phyloP scores from a whole-genome alignment of 1,140 invertebrate species.

The Cotesia typhae region DNA sequence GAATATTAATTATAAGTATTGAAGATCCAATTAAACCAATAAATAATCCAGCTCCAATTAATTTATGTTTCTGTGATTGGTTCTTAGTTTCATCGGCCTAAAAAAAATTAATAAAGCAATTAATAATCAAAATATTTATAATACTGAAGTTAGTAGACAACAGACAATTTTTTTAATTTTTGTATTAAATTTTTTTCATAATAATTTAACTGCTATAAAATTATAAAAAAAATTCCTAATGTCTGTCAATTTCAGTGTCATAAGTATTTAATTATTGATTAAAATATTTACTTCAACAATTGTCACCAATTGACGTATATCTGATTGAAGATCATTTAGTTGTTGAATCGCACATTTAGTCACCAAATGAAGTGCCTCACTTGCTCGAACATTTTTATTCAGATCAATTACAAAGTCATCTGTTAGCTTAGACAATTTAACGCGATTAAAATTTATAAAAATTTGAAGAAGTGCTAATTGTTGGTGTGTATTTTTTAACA shows the following conservation, averaged over 20 bases:
- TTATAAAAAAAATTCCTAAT: background rate
- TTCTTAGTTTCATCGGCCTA: constrained; percentile 16
- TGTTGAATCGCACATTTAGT: constrained; percentile 34
- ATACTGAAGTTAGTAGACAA: too few relatives aligned
- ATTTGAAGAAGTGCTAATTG: constrained; percentile 42
- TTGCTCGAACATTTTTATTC: constrained; percentile 41
- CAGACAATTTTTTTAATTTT: too few relatives aligned
- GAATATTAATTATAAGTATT: background rate
- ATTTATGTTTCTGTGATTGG: background rate
- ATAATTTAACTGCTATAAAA: too few relatives aligned
- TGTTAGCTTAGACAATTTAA: constrained; percentile 37
- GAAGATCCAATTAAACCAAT: constrained; percentile 32
- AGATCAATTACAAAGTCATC: constrained; percentile 41
- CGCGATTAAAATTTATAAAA: constrained; percentile 39
- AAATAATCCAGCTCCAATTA: constrained; percentile 39
- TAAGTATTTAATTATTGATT: constrained; percentile 18
- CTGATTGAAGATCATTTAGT: constrained; percentile 34
- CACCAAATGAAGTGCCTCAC: constrained; percentile 42
- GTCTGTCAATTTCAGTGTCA: background rate
- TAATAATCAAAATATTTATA: background rate
- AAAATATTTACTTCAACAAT: constrained; percentile 26
- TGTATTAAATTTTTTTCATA: too few relatives aligned
- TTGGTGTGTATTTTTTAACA: constrained; percentile 40
- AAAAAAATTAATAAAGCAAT: constrained; percentile 23
- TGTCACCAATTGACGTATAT: constrained; percentile 31